Base-by-base conservation (phyloP, 2,797 vertebrate species). In the Thalassophryne amazonica region DNA sequence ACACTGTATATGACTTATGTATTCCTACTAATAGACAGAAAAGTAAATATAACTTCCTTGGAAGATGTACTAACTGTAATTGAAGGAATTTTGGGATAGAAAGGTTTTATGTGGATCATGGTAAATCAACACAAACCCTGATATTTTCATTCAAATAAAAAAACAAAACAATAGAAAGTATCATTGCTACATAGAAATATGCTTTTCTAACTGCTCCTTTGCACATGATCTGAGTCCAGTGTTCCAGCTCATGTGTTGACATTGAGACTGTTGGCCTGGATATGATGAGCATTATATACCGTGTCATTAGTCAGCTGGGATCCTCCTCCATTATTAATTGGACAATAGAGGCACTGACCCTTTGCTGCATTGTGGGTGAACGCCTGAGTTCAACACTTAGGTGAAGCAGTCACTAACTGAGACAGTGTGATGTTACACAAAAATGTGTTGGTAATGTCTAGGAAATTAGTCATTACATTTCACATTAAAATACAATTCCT, bases 301-400 rank as follows among this genome's bases (percentile, higher is more conserved):
- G 80, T 83, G 68, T 73, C 77, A 70, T 76, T 73, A 51, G 86
- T 91, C 90, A 91, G 86, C 88, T 91, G 90, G 81, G 70, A 77
- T 78, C 69, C 76, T 80, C 47, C 77, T 92, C 61, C 69, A 92
- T 92, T 89, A 92, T 92, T 92, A 78, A 92, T 91, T 54, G 63
- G 72, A 70, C 76, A 81, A 80, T 76, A 83, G 77, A 69, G 76
- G 78, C 66, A 60, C 73, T 84, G 83, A 79, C 77, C 82, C 55
- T 72, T 46, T 10, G 38, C 65, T 85, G 77, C 64, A 72, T 73
- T 67, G 42, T 70, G 59, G 70, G 40, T 73, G 55, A 79, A 69
- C 62, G 40, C 59, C 43, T 42, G 52, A 54, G 64, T 73, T 76
- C 72, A 80, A 74, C 47, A 16, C 50, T 51, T 48, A 29, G 43